These are phyloP conservation scores for Eucera pruinosa DNA, from an alignment of 2,888 invertebrate species.

Conservation along the genomic window DNA sequence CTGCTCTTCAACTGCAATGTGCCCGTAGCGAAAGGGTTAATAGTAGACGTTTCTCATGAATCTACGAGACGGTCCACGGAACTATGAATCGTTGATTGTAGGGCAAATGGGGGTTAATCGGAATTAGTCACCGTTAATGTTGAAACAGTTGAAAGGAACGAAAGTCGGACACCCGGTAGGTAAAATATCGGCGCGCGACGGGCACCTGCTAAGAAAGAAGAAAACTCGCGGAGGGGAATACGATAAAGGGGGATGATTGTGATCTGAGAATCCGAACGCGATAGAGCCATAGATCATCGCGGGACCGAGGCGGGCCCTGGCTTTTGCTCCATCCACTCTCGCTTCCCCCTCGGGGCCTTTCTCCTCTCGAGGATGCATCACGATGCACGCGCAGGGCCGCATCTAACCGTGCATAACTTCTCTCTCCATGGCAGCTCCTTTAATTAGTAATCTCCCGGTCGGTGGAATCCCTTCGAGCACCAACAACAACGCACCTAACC, in stretches of 20 bases:
- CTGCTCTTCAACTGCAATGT: too few relatives aligned
- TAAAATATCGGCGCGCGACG: slow-evolving; percentile 67
- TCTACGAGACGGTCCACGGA: too few relatives aligned
- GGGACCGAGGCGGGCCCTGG: slow-evolving; percentile 71
- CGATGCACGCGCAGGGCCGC: slow-evolving; percentile 74
- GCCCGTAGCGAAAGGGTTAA: too few relatives aligned
- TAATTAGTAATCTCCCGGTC: slow-evolving; percentile 57
- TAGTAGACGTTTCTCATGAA: too few relatives aligned
- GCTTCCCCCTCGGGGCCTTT: slow-evolving; percentile 51
- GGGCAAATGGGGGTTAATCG: too few relatives aligned
- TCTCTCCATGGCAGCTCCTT: slow-evolving; percentile 45
- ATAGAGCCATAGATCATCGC: slow-evolving; percentile 82
- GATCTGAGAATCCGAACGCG: slow-evolving; percentile 80
- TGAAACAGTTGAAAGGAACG: too few relatives aligned
- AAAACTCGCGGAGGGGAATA: slow-evolving; percentile 71
- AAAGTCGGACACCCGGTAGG: slow-evolving; percentile 73
- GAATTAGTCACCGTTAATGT: too few relatives aligned
- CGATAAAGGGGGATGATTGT: slow-evolving; percentile 78
- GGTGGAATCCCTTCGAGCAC: slow-evolving; percentile 37
- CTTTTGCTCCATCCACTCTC: slow-evolving; percentile 61
- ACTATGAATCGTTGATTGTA: too few relatives aligned
- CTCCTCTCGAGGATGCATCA: slow-evolving; percentile 68
- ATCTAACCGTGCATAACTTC: slow-evolving; percentile 64
- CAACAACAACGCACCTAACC: slow-evolving; percentile 37
- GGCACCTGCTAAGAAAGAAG: slow-evolving; percentile 77